Conservation (phyloP, 2,888 invertebrate species). For the Pandemis cinnamomeana region DNA sequence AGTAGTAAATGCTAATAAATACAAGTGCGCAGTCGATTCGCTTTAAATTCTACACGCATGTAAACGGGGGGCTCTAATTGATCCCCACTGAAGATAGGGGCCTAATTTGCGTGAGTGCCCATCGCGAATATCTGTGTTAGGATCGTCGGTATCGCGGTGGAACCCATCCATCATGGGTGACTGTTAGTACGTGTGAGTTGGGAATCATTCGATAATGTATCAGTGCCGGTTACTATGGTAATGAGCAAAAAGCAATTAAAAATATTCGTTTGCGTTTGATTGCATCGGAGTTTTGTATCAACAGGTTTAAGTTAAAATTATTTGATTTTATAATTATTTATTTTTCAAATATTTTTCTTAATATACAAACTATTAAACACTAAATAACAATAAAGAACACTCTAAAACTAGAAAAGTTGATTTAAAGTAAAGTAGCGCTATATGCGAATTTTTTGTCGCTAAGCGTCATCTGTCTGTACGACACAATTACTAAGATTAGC, state of each 20-base stretch:
- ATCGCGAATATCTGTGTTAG: slow-evolving; percentile 49
- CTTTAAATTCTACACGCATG: slow-evolving; percentile 39
- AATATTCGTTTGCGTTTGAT: neutral
- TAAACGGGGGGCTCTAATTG: slow-evolving; percentile 45
- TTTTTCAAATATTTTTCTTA: no score
- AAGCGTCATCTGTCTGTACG: no score
- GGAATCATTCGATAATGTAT: slow-evolving; percentile 9
- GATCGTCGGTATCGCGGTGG: slow-evolving; percentile 32
- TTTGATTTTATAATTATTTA: no score
- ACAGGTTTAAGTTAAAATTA: no score
- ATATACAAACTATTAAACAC: no score
- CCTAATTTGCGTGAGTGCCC: slow-evolving; percentile 68
- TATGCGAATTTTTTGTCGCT: no score
- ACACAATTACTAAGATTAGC: no score
- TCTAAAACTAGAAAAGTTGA: no score
- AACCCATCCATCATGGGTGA: slow-evolving; percentile 33
- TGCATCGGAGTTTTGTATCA: no score
- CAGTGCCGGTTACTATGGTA: neutral
- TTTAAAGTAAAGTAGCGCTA: no score
- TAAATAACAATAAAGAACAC: no score
- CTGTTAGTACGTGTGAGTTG: slow-evolving; percentile 18
- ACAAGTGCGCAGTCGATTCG: slow-evolving; percentile 25
- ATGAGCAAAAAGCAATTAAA: neutral
- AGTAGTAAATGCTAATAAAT: slow-evolving; percentile 20
- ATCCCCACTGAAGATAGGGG: slow-evolving; percentile 58